These are phyloP conservation scores for Thalassaphorura encarpata DNA, from an alignment of 1,140 invertebrate genomes.

Conservation along the genomic window DNA sequence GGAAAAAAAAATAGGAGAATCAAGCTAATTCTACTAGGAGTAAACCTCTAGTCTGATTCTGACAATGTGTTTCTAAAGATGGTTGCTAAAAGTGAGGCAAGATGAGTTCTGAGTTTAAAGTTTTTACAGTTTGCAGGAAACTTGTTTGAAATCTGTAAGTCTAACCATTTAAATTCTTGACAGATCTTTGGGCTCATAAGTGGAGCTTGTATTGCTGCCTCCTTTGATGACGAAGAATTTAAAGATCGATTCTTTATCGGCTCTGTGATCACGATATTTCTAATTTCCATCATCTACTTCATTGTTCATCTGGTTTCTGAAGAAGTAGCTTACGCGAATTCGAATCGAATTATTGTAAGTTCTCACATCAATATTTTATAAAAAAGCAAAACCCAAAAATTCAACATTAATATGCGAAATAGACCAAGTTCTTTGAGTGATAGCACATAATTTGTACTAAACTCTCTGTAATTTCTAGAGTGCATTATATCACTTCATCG, in stretches of 20 bases:
- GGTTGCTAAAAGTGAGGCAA: too few relatives aligned
- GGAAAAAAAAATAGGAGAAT: too few relatives aligned
- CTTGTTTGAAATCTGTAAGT: too few relatives aligned
- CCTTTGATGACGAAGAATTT: background rate
- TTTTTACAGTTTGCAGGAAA: background rate
- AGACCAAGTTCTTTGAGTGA: too few relatives aligned
- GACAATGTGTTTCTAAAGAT: too few relatives aligned
- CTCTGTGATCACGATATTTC: background rate
- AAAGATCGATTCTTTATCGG: background rate
- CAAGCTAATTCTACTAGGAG: too few relatives aligned
- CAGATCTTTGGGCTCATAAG: background rate
- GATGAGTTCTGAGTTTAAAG: background rate
- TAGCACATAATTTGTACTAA: too few relatives aligned
- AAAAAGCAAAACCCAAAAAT: background rate
- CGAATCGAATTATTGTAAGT: background rate
- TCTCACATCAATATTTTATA: too few relatives aligned
- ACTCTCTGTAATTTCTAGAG: background rate
- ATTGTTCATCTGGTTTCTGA: background rate
- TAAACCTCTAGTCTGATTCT: too few relatives aligned
- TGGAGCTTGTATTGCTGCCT: background rate
- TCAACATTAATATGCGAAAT: background rate
- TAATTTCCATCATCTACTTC: background rate
- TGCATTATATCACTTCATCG: background rate
- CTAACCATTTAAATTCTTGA: too few relatives aligned
- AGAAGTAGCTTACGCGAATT: background rate